Percentiles rank a stretch among this genome's conserved stretches.
phyloP scores from a whole-genome alignment of 1,140 invertebrate genomes.

The Oppia nitens region DNA sequence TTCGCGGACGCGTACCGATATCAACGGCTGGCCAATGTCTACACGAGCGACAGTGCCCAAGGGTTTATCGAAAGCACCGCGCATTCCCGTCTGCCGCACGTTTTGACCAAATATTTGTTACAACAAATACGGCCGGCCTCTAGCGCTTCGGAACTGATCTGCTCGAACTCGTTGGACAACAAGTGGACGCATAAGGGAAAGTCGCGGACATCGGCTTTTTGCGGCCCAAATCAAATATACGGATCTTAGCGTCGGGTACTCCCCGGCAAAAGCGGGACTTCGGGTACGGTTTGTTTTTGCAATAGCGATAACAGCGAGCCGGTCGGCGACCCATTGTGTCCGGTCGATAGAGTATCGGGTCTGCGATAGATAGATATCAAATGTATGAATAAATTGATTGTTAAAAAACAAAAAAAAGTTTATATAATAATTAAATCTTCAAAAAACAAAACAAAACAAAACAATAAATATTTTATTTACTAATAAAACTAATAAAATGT shows the following conservation, averaged over 20 bases:
- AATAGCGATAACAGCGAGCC: constrained; percentile 66
- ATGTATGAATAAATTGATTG: too few species aligned
- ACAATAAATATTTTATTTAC: not conserved
- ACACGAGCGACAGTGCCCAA: constrained; percentile 96
- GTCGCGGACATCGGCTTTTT: constrained; percentile 95
- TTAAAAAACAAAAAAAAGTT: too few species aligned
- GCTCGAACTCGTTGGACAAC: constrained; percentile 95
- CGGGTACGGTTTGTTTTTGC: constrained; percentile 99
- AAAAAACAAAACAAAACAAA: not conserved
- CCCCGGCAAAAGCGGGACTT: constrained; percentile 98
- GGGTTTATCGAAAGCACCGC: constrained; percentile 97
- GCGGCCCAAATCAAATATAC: constrained; percentile 96
- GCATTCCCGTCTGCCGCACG: constrained; percentile 99
- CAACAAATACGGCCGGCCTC: constrained; percentile 98
- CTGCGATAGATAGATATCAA: too few species aligned
- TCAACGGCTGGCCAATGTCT: constrained; percentile 90
- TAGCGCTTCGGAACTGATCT: constrained; percentile 91
- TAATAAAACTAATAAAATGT: not conserved
- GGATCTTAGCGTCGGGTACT: constrained; percentile 97
- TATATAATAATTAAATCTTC: too few species aligned
- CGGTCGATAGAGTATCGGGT: too few species aligned
- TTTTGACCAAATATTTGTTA: constrained; percentile 96
- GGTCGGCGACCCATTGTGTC: constrained; percentile 19
- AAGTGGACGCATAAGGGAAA: constrained; percentile 96
- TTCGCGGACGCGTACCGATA: constrained; percentile 89